phyloP scores from a whole-genome alignment of 1,140 invertebrate genomes.

The Scylla paramamosain region DNA sequence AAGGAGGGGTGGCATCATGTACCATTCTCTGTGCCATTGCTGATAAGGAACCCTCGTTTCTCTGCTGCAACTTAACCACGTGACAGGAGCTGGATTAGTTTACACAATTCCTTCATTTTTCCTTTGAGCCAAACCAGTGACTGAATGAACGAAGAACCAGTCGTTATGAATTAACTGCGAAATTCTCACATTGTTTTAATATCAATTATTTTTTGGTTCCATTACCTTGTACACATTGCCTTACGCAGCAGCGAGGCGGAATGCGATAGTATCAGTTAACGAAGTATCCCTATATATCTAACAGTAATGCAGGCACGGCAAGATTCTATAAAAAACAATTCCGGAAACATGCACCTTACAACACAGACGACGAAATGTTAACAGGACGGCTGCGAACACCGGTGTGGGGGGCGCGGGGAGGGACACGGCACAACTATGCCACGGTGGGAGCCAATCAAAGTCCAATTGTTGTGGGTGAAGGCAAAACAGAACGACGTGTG shows the following conservation, averaged over 20 bases:
- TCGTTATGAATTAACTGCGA: conserved; percentile 3
- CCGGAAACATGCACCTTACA: not conserved
- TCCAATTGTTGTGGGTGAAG: not conserved
- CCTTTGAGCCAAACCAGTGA: conserved; percentile 4
- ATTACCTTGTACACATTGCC: not conserved
- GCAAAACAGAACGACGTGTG: too few species aligned
- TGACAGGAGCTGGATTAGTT: conserved; percentile 32
- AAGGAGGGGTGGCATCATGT: not conserved
- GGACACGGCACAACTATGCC: not conserved
- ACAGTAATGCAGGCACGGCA: not conserved
- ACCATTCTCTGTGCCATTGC: not conserved
- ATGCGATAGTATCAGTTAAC: too few species aligned
- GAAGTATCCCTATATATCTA: not conserved
- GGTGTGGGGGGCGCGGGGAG: too few species aligned
- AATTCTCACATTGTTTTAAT: not conserved
- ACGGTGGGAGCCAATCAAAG: not conserved
- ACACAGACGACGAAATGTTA: not conserved
- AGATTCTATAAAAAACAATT: not conserved
- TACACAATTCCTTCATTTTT: conserved; percentile 6
- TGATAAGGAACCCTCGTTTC: conserved; percentile 7
- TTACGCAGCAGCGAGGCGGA: not conserved
- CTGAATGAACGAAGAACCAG: conserved; percentile 28
- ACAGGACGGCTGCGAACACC: too few species aligned
- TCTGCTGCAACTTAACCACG: not conserved
- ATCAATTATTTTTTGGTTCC: not conserved